Conservation (phyloP, 64 coral and sea anemone species). For the Hydrozoanthus tunicans region DNA sequence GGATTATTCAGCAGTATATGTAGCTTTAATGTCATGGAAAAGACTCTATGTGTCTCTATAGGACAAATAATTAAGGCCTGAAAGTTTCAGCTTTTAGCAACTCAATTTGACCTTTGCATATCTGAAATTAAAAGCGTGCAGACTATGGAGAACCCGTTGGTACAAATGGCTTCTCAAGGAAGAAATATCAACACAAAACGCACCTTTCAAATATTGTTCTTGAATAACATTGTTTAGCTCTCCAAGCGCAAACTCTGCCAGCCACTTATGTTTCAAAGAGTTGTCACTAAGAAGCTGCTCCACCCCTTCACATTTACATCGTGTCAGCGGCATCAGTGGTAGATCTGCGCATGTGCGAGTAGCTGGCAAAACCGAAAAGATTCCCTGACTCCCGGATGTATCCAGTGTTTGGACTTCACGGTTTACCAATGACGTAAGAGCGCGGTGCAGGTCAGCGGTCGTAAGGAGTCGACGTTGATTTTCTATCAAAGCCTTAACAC, state of each 20-base stretch:
- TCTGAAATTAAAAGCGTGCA: too few species aligned
- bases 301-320: conserved; percentile 64
- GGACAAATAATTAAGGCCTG: too few species aligned
- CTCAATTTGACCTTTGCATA: too few species aligned
- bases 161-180: too few species aligned
- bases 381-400: conserved; percentile 9
- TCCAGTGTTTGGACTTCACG: neutral
- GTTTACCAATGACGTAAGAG: conserved; percentile 47
- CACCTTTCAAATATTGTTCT: conserved; percentile 68
- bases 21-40: too few species aligned
- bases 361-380: conserved; percentile 57
- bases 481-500: conserved; percentile 32
- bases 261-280: conserved; percentile 50
- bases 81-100: too few species aligned
- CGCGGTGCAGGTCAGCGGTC: conserved; percentile 46
- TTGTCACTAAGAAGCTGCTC: conserved; percentile 47
- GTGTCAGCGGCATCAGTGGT: conserved; percentile 47
- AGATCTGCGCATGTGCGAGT: conserved; percentile 62
- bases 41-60: too few species aligned
- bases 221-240: conserved; percentile 60
- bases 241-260: conserved; percentile 69
- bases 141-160: too few species aligned
- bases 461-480: conserved; percentile 62
- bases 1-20: too few species aligned
- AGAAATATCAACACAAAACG: neutral